Evolutionary conservation across 2,797 vertebrate genomes (phyloP).

Genomic region (Microchirus variegatus): DNA sequence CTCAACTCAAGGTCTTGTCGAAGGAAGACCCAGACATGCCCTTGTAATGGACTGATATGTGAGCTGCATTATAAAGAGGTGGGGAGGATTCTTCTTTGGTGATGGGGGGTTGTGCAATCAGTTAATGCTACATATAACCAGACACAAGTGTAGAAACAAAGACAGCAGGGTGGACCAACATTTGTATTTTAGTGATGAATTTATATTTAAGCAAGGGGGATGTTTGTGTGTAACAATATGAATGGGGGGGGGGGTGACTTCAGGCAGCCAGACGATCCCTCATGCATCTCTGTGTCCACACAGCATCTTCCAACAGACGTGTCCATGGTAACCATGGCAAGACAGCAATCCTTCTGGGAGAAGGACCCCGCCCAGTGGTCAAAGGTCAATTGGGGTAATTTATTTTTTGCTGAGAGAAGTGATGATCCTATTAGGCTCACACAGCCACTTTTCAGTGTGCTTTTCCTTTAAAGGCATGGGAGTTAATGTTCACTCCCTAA

Average conservation of each 20-base stretch:
- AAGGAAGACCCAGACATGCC: constrained; percentile 51
- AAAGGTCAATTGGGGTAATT: constrained; percentile 76
- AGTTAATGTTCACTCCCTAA: constrained; percentile 17
- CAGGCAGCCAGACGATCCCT: constrained; percentile 13
- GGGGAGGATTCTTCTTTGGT: constrained; percentile 8
- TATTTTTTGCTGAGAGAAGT: constrained; percentile 61
- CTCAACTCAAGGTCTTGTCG: constrained; percentile 46
- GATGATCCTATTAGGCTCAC: constrained; percentile 45
- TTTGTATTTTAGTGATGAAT: background rate
- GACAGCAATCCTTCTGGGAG: constrained; percentile 54
- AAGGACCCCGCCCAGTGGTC: constrained; percentile 42
- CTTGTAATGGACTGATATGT: constrained; percentile 46
- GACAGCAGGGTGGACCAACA: background rate
- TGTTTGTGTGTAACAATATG: background rate
- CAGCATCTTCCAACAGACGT: constrained; percentile 48
- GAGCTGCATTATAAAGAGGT: constrained; percentile 42
- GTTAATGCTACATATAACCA: constrained; percentile 26
- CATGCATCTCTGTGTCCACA: constrained; percentile 14
- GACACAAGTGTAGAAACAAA: constrained; percentile 2
- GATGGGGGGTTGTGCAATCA: background rate
- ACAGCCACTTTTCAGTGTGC: constrained; percentile 4
- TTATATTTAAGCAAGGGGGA: background rate
- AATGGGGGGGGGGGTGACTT: background rate
- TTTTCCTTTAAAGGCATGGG: constrained; percentile 15
- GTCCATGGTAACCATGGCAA: constrained; percentile 71